A percentile compares a stretch with the other conserved stretches of the same genome.
phyloP scores from a whole-genome alignment of 1,140 invertebrate genomes.

The Euura lappo region DNA sequence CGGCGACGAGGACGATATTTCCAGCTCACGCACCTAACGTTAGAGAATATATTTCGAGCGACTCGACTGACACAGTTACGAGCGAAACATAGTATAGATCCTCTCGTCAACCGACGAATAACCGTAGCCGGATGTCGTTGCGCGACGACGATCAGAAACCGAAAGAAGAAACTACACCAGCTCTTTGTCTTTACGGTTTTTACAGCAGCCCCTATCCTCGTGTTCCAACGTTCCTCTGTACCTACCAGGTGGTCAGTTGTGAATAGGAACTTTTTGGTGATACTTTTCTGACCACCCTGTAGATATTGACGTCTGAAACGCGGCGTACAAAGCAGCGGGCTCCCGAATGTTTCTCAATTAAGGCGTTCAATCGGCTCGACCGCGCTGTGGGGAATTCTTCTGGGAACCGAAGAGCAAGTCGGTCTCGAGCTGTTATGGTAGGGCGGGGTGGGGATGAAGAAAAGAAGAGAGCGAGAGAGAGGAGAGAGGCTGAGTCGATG shows the following conservation, averaged over 20 bases:
- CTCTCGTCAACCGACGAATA: no score
- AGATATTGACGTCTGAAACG: not conserved
- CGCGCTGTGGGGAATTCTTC: slow-evolving; percentile 1
- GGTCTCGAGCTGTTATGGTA: not conserved
- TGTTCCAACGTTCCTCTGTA: no score
- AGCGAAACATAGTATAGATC: slow-evolving; percentile 26
- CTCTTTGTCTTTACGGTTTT: no score
- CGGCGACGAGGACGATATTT: slow-evolving; percentile 25
- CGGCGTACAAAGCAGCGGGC: not conserved
- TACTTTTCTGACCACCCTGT: not conserved
- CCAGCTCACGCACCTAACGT: not conserved
- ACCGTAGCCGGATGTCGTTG: no score
- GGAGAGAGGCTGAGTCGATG: not conserved
- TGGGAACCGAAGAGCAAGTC: not conserved
- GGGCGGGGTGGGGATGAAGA: not conserved
- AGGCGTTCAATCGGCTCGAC: slow-evolving; percentile 1
- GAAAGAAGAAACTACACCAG: no score
- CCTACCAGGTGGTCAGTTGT: no score
- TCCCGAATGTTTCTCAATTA: slow-evolving; percentile 7
- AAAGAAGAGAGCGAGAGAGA: not conserved
- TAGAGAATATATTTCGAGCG: no score
- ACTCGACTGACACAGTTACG: slow-evolving; percentile 25
- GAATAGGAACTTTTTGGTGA: no score
- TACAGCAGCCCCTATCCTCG: no score
- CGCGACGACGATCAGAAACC: no score